phyloP scores from a whole-genome alignment of 1,140 invertebrate species.

The Contarinia nasturtii region DNA sequence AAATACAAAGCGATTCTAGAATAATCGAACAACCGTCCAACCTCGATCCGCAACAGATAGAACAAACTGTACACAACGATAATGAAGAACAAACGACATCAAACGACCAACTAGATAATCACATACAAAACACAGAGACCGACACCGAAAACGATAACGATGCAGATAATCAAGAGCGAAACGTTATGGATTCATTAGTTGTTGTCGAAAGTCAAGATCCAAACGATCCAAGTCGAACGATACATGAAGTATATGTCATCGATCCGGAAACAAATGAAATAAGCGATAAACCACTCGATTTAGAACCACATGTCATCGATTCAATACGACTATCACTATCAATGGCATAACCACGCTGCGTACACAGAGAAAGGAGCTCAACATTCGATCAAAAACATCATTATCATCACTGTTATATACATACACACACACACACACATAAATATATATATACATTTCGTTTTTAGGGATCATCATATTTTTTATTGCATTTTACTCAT shows the following conservation, averaged over 20 bases:
- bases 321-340: background rate
- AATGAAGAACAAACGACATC: background rate
- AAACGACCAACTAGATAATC: slow-evolving; percentile 2
- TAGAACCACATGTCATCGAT: slow-evolving; percentile 23
- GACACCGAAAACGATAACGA: background rate
- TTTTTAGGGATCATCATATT: too few relatives aligned
- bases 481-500: too few relatives aligned
- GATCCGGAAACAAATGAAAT: slow-evolving; percentile 17
- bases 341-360: too few relatives aligned
- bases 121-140: slow-evolving; percentile 2
- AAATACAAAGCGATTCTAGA: too few relatives aligned
- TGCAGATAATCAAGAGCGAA: background rate
- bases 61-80: background rate
- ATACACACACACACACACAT: too few relatives aligned
- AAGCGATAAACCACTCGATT: slow-evolving; percentile 17
- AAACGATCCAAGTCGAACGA: slow-evolving; percentile 13
- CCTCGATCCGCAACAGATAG: background rate
- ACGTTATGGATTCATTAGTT: slow-evolving; percentile 16
- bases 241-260: slow-evolving; percentile 26
- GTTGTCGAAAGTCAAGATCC: slow-evolving; percentile 20
- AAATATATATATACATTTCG: too few relatives aligned
- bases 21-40: too few relatives aligned
- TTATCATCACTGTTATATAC: background rate
- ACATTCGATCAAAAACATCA: background rate
- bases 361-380: too few relatives aligned